Base-by-base conservation (phyloP, 1,140 invertebrate genomes). In the Cheumatopsyche charites region DNA sequence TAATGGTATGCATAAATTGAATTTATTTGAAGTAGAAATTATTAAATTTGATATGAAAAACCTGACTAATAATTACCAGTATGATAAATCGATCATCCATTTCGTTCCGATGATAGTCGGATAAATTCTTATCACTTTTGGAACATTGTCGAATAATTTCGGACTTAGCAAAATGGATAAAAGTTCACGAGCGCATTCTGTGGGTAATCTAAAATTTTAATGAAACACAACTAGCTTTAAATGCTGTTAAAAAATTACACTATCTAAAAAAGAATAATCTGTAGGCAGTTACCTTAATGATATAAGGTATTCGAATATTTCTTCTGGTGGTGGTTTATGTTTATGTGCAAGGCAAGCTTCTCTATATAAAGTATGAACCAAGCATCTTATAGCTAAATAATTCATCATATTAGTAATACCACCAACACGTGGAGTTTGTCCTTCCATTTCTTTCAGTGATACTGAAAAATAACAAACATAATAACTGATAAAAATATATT, bases 51-150 rank as follows among this genome's bases (percentile, higher is more conserved):
- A 47, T 66, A 41, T 41, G n/a, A n/a, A n/a, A n/a, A n/a, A n/a
- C n/a, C n/a, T n/a, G n/a, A n/a, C 29, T 36, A 9, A 36, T 66
- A 23, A 19, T 66, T 62, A 71, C 69, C 69, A 71, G 26, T 63
- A 65, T 26, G 69, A 71, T 26, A 71, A 21, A 62, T 71, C 69
- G 12, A 71, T 71, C 61, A 63, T 63, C 69, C 69, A 71, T 29
- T 41, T 45, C 13, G 62, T 62, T 12, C 61, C 58, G 0, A 71
- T 25, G 26, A 71, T 62, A 1, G 41, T 62, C 2, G 69, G 69
- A 17, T 63, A 23, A 29, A 71, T 29, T 49, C 69, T 49, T n/a
- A 71, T 47, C 15, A 23, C 47, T 49, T 63, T 43, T 9, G 69
- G 69, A 63, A 71, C 47, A 19, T 71, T 63, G 11, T 47, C 21